phyloP scores from a whole-genome alignment of 2,888 invertebrate genomes.

The Stramonita haemastoma region DNA sequence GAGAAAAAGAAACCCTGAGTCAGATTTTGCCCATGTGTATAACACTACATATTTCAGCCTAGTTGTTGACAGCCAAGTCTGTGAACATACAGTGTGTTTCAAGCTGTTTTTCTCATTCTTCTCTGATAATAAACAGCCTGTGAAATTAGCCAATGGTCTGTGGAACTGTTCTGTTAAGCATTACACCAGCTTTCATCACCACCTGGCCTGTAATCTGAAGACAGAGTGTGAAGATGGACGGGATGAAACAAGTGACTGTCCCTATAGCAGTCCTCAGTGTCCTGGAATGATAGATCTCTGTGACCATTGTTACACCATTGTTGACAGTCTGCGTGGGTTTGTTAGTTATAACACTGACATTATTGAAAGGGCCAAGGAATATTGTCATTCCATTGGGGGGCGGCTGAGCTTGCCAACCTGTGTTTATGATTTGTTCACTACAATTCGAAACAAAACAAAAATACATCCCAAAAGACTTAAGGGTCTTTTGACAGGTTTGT shows the following conservation, averaged over 20 bases:
- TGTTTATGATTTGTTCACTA: background rate
- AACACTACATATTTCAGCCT: background rate
- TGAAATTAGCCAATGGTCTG: background rate
- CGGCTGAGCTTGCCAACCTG: background rate
- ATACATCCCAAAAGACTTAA: background rate
- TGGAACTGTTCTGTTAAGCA: background rate
- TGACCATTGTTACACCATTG: background rate
- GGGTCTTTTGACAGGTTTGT: background rate
- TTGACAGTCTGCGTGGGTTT: background rate
- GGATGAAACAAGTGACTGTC: background rate
- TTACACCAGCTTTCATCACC: background rate
- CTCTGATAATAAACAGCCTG: background rate
- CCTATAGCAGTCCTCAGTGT: background rate
- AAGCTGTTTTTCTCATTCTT: background rate
- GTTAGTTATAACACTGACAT: background rate
- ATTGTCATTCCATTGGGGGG: background rate
- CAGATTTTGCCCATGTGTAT: background rate
- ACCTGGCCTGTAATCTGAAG: background rate
- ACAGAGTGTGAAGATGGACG: conserved; percentile 13
- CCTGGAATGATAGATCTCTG: background rate
- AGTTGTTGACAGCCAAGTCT: background rate
- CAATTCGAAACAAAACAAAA: background rate
- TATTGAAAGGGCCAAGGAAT: background rate
- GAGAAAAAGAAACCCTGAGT: too few species aligned
- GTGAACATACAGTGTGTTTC: background rate